Base-by-base conservation (phyloP, 1,140 invertebrate species). In the Idris sp. region DNA sequence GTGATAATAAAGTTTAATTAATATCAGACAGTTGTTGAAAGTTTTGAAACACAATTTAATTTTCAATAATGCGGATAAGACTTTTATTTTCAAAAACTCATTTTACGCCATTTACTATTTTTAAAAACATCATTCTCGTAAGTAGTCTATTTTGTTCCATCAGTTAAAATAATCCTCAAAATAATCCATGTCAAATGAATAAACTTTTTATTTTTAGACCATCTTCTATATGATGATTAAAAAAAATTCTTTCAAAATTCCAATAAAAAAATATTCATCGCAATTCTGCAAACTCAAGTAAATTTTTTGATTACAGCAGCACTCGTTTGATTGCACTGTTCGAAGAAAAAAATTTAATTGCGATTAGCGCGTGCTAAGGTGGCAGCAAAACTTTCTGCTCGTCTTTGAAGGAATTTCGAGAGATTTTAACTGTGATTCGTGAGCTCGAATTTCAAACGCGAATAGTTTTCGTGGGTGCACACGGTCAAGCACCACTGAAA, bases 401-500 rank as follows among this genome's bases (percentile, higher is more conserved):
- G n/a, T 40, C 59, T 43, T 44, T 40, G 26, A 62, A 61, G 64
- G 58, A 80, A 79, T 74, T 68, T 62, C 43, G 49, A 62, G 58
- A 51, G 46, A 74, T 59, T 72, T 72, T 53, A 46, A 71, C 61
- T 40, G 5, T 11, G 16, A 14, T 7, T 13, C 15, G 38, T 46
- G n/a, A 56, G 22, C 30, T 16, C 30, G 40, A 49, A 65, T 61
- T 59, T 2, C 48, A 44, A 62, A 35, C 36, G 15, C 41, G 44
- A 58, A 64, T 53, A 64, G 41, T 69, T 64, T 65, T 44, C n/a
- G n/a, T n/a, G n/a, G n/a, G 25, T 53, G 51, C 31, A 65, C 72
- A 72, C 41, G 48, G 72, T 77, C 65, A 74, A 80, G 74, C 71
- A 68, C 67, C 58, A 40, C 65, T 40, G 62, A 67, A 67, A 76